phyloP scores from a whole-genome alignment of 92 coral and sea anemone species.

The Epizoanthus scotinus region DNA sequence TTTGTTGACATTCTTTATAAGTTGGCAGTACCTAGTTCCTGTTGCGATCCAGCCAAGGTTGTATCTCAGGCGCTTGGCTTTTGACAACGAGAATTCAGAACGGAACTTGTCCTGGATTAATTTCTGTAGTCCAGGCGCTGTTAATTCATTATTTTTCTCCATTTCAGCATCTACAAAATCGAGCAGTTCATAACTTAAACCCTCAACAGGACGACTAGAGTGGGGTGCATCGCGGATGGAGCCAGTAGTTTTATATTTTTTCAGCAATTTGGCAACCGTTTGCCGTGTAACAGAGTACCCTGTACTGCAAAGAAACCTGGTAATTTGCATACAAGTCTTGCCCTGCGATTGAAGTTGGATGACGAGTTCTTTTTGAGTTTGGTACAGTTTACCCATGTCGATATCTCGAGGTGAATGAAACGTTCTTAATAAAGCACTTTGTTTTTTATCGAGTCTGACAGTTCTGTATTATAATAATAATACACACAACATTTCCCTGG shows the following conservation, averaged over 20 bases:
- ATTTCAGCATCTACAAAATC: constrained; percentile 25
- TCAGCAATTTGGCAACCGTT: no score
- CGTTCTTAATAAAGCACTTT: no score
- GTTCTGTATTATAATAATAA: no score
- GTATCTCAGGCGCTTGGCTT: constrained; percentile 15
- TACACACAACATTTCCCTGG: no score
- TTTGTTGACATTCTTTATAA: constrained; percentile 39
- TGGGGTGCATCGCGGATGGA: background rate
- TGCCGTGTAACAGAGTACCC: no score
- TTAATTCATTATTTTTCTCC: constrained; percentile 42
- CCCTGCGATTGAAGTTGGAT: no score
- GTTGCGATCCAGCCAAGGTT: constrained; percentile 47
- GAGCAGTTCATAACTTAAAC: constrained; percentile 16
- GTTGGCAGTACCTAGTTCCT: constrained; percentile 46
- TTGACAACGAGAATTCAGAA: constrained; percentile 6
- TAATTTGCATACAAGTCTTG: no score
- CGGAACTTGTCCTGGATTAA: constrained; percentile 19
- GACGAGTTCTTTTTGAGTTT: no score
- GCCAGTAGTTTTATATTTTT: background rate
- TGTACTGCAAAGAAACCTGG: no score
- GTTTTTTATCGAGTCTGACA: no score
- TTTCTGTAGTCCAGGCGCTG: constrained; percentile 26
- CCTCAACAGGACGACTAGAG: constrained; percentile 18
- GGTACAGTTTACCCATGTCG: no score
- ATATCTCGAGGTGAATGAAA: no score